Conservation (phyloP, 2,888 invertebrate genomes). For the Apamea anceps region DNA sequence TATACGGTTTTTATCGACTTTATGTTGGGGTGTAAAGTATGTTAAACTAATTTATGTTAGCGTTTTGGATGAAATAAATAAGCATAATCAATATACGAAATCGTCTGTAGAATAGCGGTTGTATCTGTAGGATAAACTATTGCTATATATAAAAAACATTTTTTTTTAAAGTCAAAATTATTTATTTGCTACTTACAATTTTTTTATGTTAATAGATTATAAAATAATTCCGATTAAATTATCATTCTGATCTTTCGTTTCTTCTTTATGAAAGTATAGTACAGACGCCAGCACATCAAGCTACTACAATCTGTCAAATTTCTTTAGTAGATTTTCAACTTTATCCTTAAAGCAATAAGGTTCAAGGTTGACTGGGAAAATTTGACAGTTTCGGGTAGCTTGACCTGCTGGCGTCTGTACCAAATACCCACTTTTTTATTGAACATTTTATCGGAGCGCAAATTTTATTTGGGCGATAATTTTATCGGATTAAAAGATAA, state of each 20-base stretch:
- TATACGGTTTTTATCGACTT: slow-evolving; percentile 51
- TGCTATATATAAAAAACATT: slow-evolving; percentile 9
- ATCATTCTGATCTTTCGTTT: not conserved
- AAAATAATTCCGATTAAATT: not conserved
- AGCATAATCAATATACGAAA: slow-evolving; percentile 35
- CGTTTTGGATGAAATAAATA: slow-evolving; percentile 31
- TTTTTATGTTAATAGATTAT: not conserved
- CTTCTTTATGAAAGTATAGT: not conserved
- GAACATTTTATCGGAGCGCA: not conserved
- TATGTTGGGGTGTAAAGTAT: slow-evolving; percentile 58
- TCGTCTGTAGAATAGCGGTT: slow-evolving; percentile 25
- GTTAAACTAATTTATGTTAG: slow-evolving; percentile 50
- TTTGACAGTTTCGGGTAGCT: no score
- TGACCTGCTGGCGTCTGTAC: no score
- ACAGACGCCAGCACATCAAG: no score
- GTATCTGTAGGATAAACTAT: slow-evolving; percentile 32
- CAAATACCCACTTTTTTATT: not conserved
- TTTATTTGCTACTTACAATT: slow-evolving; percentile 14
- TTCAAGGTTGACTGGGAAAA: no score
- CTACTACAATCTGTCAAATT: no score
- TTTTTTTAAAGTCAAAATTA: slow-evolving; percentile 41
- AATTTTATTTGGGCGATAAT: not conserved
- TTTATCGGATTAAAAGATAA: not conserved
- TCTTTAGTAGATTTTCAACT: no score
- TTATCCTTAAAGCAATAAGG: no score